Evolutionary conservation across 64 coral and sea anemone genomes (phyloP), one percentile per base, ranked within the genome.

Genomic region (Montipora foliosa): DNA sequence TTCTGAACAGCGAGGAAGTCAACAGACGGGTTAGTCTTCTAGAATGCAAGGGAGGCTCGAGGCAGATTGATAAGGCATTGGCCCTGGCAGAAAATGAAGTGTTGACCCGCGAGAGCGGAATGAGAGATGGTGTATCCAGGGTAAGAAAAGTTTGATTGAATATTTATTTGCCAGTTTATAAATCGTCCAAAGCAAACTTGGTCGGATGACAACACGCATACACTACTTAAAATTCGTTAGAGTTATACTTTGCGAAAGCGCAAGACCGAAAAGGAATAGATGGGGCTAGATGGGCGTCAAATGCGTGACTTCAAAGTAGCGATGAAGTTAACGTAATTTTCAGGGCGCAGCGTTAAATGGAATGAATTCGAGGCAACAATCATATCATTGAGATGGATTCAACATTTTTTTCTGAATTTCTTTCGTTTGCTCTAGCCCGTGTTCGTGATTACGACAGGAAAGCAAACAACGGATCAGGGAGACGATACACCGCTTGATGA

Each of bases 21-120:
- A 22, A 67, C 14, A 79, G 51, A 58, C 58, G 51, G 25, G 67
- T 93, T 57, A 64, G 79, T 70, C 20, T 5, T 2, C 55, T 94
- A 17, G 25, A 25, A 25, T 25, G 25, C 25, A 25, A 25, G 25
- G 25, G 25, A 25, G 25, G 93, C 49, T 79, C 50, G 8, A 95
- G 79, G 17, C 83, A 76, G 51, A 95, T 95, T 79, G 93, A 95
- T 52, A 95, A 77, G 77, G 93, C 79, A 59, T 73, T 95, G 51
- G 80, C 84, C 66, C n/a, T 95, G 79, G 88, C 93, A 51, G 53
- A 64, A 7, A 25, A 25, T 25, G 25, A 25, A 25, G 81, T 95
- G 2, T 84, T 95, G 66, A 83, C 46, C 47, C 17, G 68, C 57
- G 72, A 46, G 47, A 80, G 50, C 16, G 93, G 93, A 53, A 83